Evolutionary conservation across 2,888 invertebrate species (phyloP).

Genomic region (Drosophila neutralis): DNA sequence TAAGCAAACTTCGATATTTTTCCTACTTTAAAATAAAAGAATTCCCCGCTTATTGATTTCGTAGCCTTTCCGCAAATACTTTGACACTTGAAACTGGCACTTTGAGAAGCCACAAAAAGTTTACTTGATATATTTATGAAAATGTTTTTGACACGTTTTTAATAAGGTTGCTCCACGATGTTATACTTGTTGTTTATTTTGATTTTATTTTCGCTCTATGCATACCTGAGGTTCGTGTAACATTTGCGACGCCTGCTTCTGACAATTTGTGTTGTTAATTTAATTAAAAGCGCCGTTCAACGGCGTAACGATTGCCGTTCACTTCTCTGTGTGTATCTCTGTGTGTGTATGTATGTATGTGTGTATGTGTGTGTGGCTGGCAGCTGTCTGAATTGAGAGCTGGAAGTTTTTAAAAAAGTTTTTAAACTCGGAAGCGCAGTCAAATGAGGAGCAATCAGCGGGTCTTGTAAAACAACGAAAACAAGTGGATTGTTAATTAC

Average conservation of each 20-base stretch:
- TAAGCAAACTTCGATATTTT: slow-evolving; percentile 9
- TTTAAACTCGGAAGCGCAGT: slow-evolving; percentile 20
- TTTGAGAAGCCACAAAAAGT: slow-evolving; percentile 73
- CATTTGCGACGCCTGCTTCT: slow-evolving; percentile 60
- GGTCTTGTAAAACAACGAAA: slow-evolving; percentile 19
- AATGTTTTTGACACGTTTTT: slow-evolving; percentile 80
- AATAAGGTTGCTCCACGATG: slow-evolving; percentile 64
- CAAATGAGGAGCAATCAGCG: slow-evolving; percentile 31
- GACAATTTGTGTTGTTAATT: slow-evolving; percentile 78
- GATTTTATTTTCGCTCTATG: background rate
- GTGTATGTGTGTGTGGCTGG: slow-evolving; percentile 29
- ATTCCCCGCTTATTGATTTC: slow-evolving; percentile 67
- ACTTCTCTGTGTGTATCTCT: slow-evolving; percentile 22
- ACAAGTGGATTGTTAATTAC: slow-evolving; percentile 18
- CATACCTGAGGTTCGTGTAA: slow-evolving; percentile 52
- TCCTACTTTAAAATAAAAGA: slow-evolving; percentile 2
- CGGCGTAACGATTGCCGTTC: slow-evolving; percentile 21
- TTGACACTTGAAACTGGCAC: slow-evolving; percentile 75
- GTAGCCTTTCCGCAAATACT: slow-evolving; percentile 59
- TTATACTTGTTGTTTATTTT: slow-evolving; percentile 26
- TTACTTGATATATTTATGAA: slow-evolving; percentile 77
- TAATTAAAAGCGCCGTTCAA: slow-evolving; percentile 68
- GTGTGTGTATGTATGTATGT: slow-evolving; percentile 13
- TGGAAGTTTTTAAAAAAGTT: slow-evolving; percentile 30
- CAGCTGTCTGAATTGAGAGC: slow-evolving; percentile 2